phyloP scores from a whole-genome alignment of 2,888 invertebrate species.

The Sminthurides aquaticus region DNA sequence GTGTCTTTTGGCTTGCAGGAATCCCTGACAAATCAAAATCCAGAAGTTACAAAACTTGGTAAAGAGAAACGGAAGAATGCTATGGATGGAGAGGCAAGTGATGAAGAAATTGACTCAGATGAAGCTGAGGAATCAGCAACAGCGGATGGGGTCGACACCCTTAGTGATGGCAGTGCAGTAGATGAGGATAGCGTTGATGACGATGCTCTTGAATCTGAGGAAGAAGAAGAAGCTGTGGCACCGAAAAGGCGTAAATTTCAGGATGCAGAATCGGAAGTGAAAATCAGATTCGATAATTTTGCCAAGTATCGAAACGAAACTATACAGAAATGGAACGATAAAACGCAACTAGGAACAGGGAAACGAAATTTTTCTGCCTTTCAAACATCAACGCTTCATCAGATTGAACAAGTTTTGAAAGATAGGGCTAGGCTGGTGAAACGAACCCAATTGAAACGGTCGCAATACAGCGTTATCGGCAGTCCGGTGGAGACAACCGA shows the following conservation, averaged over 20 bases:
- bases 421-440: slow-evolving; percentile 69
- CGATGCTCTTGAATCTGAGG: slow-evolving; percentile 10
- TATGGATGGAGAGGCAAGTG: slow-evolving; percentile 35
- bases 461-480: slow-evolving; percentile 63
- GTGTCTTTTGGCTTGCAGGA: no score
- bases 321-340: slow-evolving; percentile 91
- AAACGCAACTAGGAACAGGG: slow-evolving; percentile 66
- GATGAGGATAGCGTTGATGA: slow-evolving; percentile 2
- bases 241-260: slow-evolving; percentile 2
- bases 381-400: slow-evolving; percentile 56
- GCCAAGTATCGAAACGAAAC: slow-evolving; percentile 65
- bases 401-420: slow-evolving; percentile 75
- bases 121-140: not conserved
- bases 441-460: slow-evolving; percentile 70
- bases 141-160: slow-evolving; percentile 6
- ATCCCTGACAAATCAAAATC: slow-evolving; percentile 45
- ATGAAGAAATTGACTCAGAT: slow-evolving; percentile 24
- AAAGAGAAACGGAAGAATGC: slow-evolving; percentile 2
- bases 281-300: slow-evolving; percentile 54
- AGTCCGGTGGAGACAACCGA: slow-evolving; percentile 24
- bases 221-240: slow-evolving; percentile 13
- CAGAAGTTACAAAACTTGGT: slow-evolving; percentile 57
- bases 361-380: slow-evolving; percentile 53
- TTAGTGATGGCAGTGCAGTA: not conserved
- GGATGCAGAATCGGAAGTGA: slow-evolving; percentile 14